A percentile compares a stretch with the other conserved stretches of the same genome.
These are phyloP conservation scores for Congeria kusceri DNA, from an alignment of 2,888 invertebrate genomes.

Conservation along the genomic window DNA sequence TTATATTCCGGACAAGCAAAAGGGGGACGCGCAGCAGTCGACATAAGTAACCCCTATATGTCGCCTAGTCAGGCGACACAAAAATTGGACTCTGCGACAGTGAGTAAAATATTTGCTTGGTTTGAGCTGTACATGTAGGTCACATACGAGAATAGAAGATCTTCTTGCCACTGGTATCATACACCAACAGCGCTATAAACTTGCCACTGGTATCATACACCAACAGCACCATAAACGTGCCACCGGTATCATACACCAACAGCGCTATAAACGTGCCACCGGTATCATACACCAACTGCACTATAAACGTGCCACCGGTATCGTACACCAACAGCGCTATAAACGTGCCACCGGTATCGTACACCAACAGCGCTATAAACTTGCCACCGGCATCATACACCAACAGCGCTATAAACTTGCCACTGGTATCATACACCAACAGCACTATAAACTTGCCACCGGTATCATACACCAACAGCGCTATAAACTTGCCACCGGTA, in stretches of 20 bases:
- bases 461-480: constrained; percentile 94
- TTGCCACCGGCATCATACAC: constrained; percentile 97
- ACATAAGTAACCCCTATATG: no score
- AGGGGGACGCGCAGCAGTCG: no score
- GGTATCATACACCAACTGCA: constrained; percentile 94
- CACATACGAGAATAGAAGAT: constrained; percentile 96
- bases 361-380: constrained; percentile 96
- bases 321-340: constrained; percentile 97
- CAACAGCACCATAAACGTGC: constrained; percentile 95
- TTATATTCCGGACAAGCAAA: no score
- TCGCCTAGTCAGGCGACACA: no score
- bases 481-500: constrained; percentile 94
- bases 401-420: constrained; percentile 95
- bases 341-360: constrained; percentile 93
- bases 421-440: constrained; percentile 93
- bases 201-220: constrained; percentile 97
- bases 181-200: constrained; percentile 96
- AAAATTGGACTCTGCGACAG: no score
- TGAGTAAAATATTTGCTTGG: no score
- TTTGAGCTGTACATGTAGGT: no score
- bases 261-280: constrained; percentile 96
- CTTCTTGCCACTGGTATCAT: constrained; percentile 92
- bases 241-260: constrained; percentile 93
- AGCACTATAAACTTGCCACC: constrained; percentile 96
- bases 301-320: constrained; percentile 94